Base-by-base conservation (phyloP, 2,888 invertebrate genomes). In the Microctonus hyperodae region DNA sequence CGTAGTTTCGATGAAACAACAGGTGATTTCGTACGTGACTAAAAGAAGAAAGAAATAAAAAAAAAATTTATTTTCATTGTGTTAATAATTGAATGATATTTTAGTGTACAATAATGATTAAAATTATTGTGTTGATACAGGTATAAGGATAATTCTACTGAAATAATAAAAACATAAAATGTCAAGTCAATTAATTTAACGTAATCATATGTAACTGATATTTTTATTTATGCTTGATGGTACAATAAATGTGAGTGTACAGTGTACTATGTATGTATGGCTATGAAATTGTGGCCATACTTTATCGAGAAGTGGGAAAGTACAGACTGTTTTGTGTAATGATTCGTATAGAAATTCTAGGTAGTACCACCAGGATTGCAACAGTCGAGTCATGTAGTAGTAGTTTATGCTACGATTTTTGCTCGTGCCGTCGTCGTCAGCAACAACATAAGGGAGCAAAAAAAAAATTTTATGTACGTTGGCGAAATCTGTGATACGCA, bases 281-380 rank as follows among this genome's bases (percentile, higher is more conserved):
- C 16, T 16, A 16, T 44, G 16, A 28, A 55, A 33, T 25, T 60
- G 59, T 28, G 25, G 48, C 13, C 28, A 25, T 23, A 44, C 40
- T 35, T 37, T 59, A 20, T 44, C 25, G 25, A n/a, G 37, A 7
- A n/a, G 59, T 37, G 16, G 25, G 40, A 33, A 59, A 59, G n/a
- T 44, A 37, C 35, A 44, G 48, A 20, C 25, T n/a, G 16, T 25
- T 40, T 37, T n/a, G 9, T 28, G 22, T 7, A 16, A n/a, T n/a
- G n/a, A 20, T 25, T 48, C 7, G n/a, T 40, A 7, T 28, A 9
- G 6, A 11, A 33, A 22, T 48, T 48, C 48, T 4, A 6, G 4
- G 1, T 28, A n/a, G 48, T 28, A 31, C 59, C 59, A 48, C 59
- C 40, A 60, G 59, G 48, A 28, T 60, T 60, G 59, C 59, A 44